A percentile compares a stretch with the other conserved stretches of the same genome.
Evolutionary conservation across 2,113 vertebrate genomes (phyloP).

Genomic region (Silurus meridionalis): DNA sequence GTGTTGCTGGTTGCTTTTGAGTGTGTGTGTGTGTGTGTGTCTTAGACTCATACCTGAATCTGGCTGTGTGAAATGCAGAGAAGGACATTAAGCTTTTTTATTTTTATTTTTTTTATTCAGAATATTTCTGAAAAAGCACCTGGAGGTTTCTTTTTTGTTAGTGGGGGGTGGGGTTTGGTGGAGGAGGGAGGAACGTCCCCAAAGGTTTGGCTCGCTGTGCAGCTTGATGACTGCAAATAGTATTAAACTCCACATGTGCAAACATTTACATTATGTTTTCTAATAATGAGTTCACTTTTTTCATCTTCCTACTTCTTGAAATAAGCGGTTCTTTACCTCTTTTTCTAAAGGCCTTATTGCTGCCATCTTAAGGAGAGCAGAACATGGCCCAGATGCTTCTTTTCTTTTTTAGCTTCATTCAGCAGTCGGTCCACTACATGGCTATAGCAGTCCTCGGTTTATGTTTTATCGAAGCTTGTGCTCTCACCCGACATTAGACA

Average conservation of each 20-base stretch:
- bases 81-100: slow-evolving; percentile 18
- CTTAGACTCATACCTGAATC: background rate
- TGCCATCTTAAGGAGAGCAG: background rate
- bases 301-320: slow-evolving; percentile 30
- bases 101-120: slow-evolving; percentile 23
- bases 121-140: slow-evolving; percentile 50
- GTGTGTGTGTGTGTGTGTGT: too few relatives aligned
- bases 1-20: background rate
- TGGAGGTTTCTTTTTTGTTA: slow-evolving; percentile 31
- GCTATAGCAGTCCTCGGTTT: background rate
- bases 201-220: slow-evolving; percentile 51
- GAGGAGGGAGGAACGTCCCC: slow-evolving; percentile 44
- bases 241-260: slow-evolving; percentile 61
- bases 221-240: slow-evolving; percentile 58
- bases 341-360: slow-evolving; percentile 10
- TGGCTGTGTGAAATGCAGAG: slow-evolving; percentile 35
- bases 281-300: slow-evolving; percentile 55
- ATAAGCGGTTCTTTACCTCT: slow-evolving; percentile 46
- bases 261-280: slow-evolving; percentile 61
- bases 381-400: background rate
- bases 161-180: background rate
- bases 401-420: background rate
- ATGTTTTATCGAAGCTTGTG: background rate
- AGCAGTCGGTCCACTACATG: background rate
- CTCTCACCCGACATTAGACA: background rate